Evolutionary conservation across 2,888 invertebrate species (phyloP).

Genomic region (Drosophila kanekoi): DNA sequence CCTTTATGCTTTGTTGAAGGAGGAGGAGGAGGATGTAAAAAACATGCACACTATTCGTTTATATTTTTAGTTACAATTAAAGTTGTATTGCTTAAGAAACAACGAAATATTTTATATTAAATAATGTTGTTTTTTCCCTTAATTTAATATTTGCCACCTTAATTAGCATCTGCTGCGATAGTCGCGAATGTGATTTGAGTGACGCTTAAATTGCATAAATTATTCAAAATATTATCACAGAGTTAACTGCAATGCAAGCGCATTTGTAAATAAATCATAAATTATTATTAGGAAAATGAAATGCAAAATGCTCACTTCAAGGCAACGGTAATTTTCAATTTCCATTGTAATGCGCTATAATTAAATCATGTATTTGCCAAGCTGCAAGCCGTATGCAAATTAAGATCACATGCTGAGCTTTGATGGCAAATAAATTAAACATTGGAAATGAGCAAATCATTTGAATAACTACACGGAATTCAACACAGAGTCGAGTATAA

Average conservation of each 20-base stretch:
- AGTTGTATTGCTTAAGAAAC: not conserved
- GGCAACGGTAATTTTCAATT: conserved; percentile 1
- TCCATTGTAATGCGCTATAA: conserved; percentile 41
- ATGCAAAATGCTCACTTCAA: conserved; percentile 43
- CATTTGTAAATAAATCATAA: conserved; percentile 43
- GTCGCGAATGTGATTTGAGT: not conserved
- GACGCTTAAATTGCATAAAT: conserved; percentile 40
- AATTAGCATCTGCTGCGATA: not conserved
- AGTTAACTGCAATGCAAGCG: conserved; percentile 25
- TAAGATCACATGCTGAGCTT: conserved; percentile 51
- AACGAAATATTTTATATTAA: not conserved
- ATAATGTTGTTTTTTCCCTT: conserved; percentile 2
- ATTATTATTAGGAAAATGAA: conserved; percentile 18
- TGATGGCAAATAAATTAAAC: conserved; percentile 54
- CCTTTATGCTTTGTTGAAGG: not conserved
- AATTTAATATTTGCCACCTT: not conserved
- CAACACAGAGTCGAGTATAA: conserved; percentile 24
- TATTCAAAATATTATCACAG: conserved; percentile 49
- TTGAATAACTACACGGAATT: conserved; percentile 57
- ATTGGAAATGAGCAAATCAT: conserved; percentile 63
- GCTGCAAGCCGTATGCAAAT: conserved; percentile 29
- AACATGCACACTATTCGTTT: not conserved
- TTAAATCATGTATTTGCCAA: conserved; percentile 45
- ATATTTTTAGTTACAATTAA: not conserved
- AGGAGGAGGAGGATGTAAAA: not conserved